Base-by-base conservation (phyloP, 2,888 invertebrate genomes). In the Drosophila leonis region DNA sequence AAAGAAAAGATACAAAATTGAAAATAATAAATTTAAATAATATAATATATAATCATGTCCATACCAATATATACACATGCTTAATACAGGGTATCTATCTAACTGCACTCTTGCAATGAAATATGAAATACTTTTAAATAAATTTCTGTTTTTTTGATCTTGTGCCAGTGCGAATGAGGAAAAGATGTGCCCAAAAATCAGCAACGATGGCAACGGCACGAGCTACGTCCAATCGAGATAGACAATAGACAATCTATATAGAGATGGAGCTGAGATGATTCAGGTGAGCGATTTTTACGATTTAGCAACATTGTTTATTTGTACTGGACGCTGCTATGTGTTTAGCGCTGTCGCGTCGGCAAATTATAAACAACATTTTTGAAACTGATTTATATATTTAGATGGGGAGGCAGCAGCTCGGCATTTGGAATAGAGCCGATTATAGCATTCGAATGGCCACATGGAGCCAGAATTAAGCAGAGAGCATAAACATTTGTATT, bases 341-440 rank as follows among this genome's bases (percentile, higher is more conserved):
- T 87, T 84, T 85, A 79, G 74, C 72, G 78, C 83, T 88, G 83
- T 88, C 83, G 83, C 81, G 68, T 63, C 71, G 59, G 27, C 52
- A 66, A 68, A 72, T 83, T 83, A 78, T 86, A 85, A 88, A 75
- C 89, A 86, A 72, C 59, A 46, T 78, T 71, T 52, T 54, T 52
- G 44, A 39, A 6, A 7, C 48, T 29, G 48, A 49, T 49, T 49
- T 71, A 69, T 76, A 69, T 51, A 60, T 61, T 46, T 49, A 55
- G 56, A 46, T 59, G 33, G 24, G 24, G 24, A 2, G 4, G 27
- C 39, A 37, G 39, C 39, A 41, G 41, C 41, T 5, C 4, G 29
- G 18, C 48, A 54, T n/a, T 52, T 39, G 15, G 12, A n/a, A 31
- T 2, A 31, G 29, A 33, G 33, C 37, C 20, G 41, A 15, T 31